Evolutionary conservation across 2,797 vertebrate genomes (phyloP).

Genomic region (Helarctos malayanus): DNA sequence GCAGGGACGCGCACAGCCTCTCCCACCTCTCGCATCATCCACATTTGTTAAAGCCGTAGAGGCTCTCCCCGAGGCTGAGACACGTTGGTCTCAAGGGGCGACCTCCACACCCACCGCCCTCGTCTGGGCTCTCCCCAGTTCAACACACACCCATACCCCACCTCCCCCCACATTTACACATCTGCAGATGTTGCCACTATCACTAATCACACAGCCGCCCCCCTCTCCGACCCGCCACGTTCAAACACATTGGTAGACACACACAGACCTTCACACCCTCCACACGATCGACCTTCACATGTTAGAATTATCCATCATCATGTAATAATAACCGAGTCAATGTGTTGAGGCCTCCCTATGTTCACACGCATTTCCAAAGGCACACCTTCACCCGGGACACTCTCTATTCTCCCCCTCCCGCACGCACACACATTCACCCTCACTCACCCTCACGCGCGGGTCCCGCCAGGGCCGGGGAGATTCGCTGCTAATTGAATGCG

Average conservation of each 20-base stretch:
- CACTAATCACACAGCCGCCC: not conserved
- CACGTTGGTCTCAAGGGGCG: not conserved
- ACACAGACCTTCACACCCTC: not conserved
- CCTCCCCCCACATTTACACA: not conserved
- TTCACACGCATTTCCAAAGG: slow-evolving; percentile 14
- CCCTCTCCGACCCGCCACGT: not conserved
- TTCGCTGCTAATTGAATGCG: slow-evolving; percentile 48
- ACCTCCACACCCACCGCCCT: not conserved
- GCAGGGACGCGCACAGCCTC: slow-evolving; percentile 91
- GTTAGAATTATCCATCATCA: not conserved
- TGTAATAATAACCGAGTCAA: slow-evolving; percentile 84
- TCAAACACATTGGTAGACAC: not conserved
- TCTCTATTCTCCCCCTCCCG: not conserved
- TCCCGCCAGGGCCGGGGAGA: slow-evolving; percentile 62
- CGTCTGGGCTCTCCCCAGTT: not conserved
- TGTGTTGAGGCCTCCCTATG: slow-evolving; percentile 8
- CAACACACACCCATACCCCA: not conserved
- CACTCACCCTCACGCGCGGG: slow-evolving; percentile 57
- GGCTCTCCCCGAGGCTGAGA: slow-evolving; percentile 82
- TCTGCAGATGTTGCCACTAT: not conserved
- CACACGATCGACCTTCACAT: not conserved
- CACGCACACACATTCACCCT: not conserved
- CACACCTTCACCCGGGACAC: not conserved
- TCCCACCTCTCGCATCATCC: slow-evolving; percentile 88
- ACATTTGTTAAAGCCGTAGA: slow-evolving; percentile 89